A percentile compares a stretch with the other conserved stretches of the same genome.
Evolutionary conservation across 2,888 invertebrate genomes (phyloP).

Genomic region (Stenodema calcarata): DNA sequence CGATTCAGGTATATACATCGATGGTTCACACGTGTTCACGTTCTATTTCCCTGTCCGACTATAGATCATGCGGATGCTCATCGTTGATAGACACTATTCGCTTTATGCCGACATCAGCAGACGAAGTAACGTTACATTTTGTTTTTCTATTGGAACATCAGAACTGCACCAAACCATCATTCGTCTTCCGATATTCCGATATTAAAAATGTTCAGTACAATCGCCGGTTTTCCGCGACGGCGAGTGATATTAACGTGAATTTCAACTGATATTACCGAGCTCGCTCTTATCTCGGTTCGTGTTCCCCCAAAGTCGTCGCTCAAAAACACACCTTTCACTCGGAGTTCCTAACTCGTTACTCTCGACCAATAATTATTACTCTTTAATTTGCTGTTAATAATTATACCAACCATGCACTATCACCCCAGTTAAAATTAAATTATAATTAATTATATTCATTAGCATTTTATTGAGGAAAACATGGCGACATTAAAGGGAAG

Average conservation of each 20-base stretch:
- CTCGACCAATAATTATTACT: too few relatives aligned
- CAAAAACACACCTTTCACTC: neutral
- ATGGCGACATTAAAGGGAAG: neutral
- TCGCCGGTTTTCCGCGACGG: too few relatives aligned
- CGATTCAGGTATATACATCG: too few relatives aligned
- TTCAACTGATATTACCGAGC: neutral
- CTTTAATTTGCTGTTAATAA: too few relatives aligned
- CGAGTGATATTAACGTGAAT: too few relatives aligned
- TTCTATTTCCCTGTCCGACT: neutral
- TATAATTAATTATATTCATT: neutral
- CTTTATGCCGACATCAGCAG: neutral
- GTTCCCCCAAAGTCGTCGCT: neutral
- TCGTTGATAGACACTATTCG: neutral
- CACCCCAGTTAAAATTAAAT: too few relatives aligned
- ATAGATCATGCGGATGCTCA: neutral
- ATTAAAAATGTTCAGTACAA: neutral
- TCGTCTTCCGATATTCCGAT: too few relatives aligned
- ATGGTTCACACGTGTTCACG: neutral
- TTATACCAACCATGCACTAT: too few relatives aligned
- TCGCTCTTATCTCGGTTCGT: neutral
- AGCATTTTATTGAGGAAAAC: neutral
- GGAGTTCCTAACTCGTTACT: slow-evolving; percentile 1
- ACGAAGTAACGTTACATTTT: neutral
- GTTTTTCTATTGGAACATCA: too few relatives aligned
- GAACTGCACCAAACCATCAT: neutral